These are phyloP conservation scores for Crotalus tigris DNA, from an alignment of 2,113 vertebrate species.

Conservation along the genomic window DNA sequence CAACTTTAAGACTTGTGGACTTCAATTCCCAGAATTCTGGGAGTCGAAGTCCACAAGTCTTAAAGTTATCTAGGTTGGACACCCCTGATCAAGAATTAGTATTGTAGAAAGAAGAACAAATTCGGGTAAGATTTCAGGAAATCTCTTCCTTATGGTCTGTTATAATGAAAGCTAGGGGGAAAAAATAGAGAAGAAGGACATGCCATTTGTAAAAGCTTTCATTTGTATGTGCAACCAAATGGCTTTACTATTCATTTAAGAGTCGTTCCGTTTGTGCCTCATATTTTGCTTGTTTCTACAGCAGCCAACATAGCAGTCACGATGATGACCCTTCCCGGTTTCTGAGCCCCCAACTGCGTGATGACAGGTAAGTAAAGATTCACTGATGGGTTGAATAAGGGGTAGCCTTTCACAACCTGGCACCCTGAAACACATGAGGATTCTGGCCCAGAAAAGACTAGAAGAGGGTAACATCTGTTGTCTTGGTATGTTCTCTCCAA, in stretches of 20 bases:
- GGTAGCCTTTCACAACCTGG: not conserved
- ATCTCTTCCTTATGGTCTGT: not conserved
- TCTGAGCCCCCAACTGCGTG: constrained; percentile 79
- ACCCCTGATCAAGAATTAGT: not conserved
- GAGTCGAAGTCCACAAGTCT: not conserved
- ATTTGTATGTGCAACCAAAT: not conserved
- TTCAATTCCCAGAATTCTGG: not conserved
- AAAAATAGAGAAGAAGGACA: not conserved
- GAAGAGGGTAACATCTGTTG: not conserved
- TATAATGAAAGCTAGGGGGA: not conserved
- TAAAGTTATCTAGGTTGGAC: not conserved
- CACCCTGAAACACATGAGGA: not conserved
- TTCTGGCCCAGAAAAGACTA: not conserved
- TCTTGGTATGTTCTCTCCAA: not conserved
- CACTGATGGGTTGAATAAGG: not conserved
- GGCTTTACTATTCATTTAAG: not conserved
- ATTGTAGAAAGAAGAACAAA: not conserved
- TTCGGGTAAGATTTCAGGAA: not conserved
- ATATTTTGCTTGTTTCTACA: constrained; percentile 51
- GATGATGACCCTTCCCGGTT: constrained; percentile 83
- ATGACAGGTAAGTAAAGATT: constrained; percentile 75
- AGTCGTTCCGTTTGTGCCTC: constrained; percentile 26
- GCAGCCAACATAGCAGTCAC: constrained; percentile 87
- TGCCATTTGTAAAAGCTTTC: not conserved
- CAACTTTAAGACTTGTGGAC: not conserved